Conservation (phyloP, 2,797 vertebrate genomes). For the Erethizon dorsatum region DNA sequence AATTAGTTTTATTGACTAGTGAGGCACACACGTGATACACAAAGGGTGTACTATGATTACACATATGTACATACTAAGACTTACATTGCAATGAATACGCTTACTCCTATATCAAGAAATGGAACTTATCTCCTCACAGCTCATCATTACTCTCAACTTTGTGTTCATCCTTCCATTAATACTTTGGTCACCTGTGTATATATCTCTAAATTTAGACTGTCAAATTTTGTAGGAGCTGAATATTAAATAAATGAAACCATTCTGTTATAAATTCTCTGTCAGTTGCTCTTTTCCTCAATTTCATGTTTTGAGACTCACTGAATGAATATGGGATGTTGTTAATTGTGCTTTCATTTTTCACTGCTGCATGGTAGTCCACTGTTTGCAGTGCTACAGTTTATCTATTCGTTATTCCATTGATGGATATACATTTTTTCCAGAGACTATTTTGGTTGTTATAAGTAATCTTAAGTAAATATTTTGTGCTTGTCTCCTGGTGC, state of each 20-base stretch:
- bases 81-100: background rate
- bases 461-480: background rate
- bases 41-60: background rate
- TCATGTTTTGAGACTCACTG: background rate
- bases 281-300: background rate
- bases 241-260: slow-evolving; percentile 38
- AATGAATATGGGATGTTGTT: background rate
- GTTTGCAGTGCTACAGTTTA: background rate
- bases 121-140: background rate
- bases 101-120: background rate
- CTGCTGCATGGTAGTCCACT: background rate
- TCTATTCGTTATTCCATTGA: background rate
- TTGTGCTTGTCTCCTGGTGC: background rate
- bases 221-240: slow-evolving; percentile 7
- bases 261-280: background rate
- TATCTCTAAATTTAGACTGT: background rate
- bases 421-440: background rate
- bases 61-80: background rate
- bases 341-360: background rate
- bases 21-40: background rate
- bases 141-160: background rate
- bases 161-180: background rate
- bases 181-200: background rate
- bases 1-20: background rate
- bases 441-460: background rate